Evolutionary conservation across 2,797 vertebrate genomes (phyloP).

Genomic region (Sebastes cheni): DNA sequence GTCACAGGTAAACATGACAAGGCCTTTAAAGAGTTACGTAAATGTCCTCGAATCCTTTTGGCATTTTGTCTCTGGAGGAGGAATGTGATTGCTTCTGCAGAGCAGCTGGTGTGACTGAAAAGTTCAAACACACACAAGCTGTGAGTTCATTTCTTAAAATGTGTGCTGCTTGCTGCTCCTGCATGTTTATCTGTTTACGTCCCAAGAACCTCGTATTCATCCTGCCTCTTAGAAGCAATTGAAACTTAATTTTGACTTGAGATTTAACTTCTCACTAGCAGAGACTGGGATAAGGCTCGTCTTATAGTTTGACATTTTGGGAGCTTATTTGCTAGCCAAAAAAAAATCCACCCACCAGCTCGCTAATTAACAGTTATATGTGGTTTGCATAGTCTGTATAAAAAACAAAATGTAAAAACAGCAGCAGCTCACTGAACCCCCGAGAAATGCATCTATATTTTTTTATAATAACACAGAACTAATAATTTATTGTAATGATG

Average conservation of each 20-base stretch:
- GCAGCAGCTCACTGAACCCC: no score
- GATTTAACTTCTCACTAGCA: not conserved
- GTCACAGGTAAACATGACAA: not conserved
- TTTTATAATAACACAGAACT: no score
- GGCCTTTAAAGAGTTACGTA: conserved; percentile 2
- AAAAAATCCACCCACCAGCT: not conserved
- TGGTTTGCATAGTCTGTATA: not conserved
- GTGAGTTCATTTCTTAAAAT: not conserved
- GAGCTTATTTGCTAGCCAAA: not conserved
- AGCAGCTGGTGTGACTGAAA: conserved; percentile 17
- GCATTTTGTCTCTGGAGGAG: conserved; percentile 4
- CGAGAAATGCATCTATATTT: no score
- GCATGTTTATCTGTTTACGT: not conserved
- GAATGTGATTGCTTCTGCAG: conserved; percentile 1
- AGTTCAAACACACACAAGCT: not conserved
- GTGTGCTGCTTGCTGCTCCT: not conserved
- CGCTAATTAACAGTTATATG: not conserved
- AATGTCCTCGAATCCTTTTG: not conserved
- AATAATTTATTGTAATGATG: no score
- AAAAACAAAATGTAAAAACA: not conserved
- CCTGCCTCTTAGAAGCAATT: not conserved
- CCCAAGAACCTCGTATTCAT: not conserved
- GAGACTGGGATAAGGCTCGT: not conserved
- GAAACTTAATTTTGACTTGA: not conserved
- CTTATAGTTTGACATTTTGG: not conserved